A percentile compares a stretch with the other conserved stretches of the same genome.
Evolutionary conservation across 2,888 invertebrate genomes (phyloP).

Genomic region (Lysandra coridon): DNA sequence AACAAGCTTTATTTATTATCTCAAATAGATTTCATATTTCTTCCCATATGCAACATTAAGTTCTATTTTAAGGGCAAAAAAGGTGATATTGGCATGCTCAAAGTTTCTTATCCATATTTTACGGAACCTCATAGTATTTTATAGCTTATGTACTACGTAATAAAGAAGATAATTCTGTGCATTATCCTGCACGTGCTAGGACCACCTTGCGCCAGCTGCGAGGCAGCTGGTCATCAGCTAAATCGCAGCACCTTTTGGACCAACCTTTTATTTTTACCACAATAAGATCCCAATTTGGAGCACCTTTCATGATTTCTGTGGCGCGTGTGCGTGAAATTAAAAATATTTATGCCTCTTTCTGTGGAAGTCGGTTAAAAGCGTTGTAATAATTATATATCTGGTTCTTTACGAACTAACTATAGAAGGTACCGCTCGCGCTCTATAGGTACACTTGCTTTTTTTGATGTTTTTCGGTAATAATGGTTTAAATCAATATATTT

Average conservation of each 20-base stretch:
- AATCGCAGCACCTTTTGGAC: conserved; percentile 33
- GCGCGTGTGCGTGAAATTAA: neutral
- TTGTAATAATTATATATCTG: too few species aligned
- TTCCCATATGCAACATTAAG: neutral
- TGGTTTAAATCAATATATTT: too few species aligned
- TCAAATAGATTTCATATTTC: conserved; percentile 25
- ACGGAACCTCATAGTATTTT: neutral
- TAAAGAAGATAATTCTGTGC: conserved; percentile 31
- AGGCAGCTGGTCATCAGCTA: conserved; percentile 41
- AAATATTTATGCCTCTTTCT: neutral
- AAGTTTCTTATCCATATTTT: neutral
- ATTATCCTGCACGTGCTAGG: conserved; percentile 30
- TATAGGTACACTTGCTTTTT: too few species aligned
- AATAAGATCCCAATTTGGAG: conserved; percentile 23
- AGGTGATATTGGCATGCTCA: conserved; percentile 13
- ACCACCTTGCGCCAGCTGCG: conserved; percentile 56
- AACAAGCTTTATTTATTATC: conserved; percentile 24
- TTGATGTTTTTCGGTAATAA: too few species aligned
- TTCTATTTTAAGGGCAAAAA: neutral
- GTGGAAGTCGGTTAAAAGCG: too few species aligned
- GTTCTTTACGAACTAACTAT: too few species aligned
- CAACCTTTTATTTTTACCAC: conserved; percentile 28
- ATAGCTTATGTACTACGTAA: conserved; percentile 28
- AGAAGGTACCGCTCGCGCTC: too few species aligned
- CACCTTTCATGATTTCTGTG: conserved; percentile 8